Conservation (phyloP, 2,888 invertebrate species). For the Tetranychus piercei region DNA sequence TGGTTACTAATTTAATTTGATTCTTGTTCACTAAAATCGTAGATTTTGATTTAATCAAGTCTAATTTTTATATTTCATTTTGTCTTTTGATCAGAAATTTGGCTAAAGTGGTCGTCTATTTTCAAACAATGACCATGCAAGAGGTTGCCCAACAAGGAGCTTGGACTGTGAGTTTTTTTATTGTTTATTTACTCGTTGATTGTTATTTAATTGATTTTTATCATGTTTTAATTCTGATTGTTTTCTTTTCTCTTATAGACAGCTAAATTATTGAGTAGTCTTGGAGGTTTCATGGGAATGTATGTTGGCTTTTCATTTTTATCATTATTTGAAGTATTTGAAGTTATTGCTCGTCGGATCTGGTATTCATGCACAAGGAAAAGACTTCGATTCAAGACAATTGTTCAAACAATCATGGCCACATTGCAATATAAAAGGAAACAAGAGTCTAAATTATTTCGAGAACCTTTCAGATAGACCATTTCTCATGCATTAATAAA, state of each 20-base stretch:
- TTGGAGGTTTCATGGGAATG: conserved; percentile 23
- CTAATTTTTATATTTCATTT: neutral
- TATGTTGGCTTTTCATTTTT: conserved; percentile 24
- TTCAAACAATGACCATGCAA: conserved; percentile 24
- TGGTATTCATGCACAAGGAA: conserved; percentile 21
- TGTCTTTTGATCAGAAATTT: conserved; percentile 14
- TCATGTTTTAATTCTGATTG: neutral
- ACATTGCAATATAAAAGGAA: neutral
- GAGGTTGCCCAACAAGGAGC: conserved; percentile 20
- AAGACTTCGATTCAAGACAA: conserved; percentile 16
- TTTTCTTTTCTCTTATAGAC: conserved; percentile 11
- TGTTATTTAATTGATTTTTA: neutral
- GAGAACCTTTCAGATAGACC: too few relatives aligned
- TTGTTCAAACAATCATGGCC: conserved; percentile 14
- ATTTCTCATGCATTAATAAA: too few relatives aligned
- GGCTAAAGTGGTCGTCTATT: conserved; percentile 24
- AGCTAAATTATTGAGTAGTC: conserved; percentile 22
- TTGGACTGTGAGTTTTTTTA: conserved; percentile 11
- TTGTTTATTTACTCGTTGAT: neutral
- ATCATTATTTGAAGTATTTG: conserved; percentile 22
- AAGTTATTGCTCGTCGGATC: conserved; percentile 20
- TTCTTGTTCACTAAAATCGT: neutral
- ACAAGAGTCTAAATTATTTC: neutral
- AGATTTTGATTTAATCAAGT: neutral
- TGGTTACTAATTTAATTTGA: too few relatives aligned